phyloP scores from a whole-genome alignment of 2,888 invertebrate genomes.

The Cryptus viduatorius region DNA sequence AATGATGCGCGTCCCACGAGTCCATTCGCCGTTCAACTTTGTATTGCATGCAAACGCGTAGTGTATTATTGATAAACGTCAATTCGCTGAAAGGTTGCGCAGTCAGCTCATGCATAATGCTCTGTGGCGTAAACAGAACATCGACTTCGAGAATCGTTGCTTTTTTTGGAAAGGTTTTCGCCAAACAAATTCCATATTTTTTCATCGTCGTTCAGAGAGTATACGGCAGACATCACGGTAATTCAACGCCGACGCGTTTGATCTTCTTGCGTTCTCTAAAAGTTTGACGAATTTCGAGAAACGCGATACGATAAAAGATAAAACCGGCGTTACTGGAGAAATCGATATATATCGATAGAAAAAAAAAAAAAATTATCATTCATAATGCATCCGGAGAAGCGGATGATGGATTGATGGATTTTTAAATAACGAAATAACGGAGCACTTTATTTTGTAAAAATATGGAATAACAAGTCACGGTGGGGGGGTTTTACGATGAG shows the following conservation, averaged over 20 bases:
- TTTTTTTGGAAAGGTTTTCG: conserved; percentile 14
- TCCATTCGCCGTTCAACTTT: too few species aligned
- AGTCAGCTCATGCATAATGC: conserved; percentile 35
- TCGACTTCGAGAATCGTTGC: neutral
- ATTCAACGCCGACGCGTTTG: neutral
- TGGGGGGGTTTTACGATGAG: conserved; percentile 25
- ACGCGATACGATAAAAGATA: neutral
- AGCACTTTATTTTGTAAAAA: neutral
- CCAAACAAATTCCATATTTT: conserved; percentile 5
- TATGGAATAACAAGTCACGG: conserved; percentile 39
- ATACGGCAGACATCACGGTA: neutral
- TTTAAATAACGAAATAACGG: neutral
- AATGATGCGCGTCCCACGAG: neutral
- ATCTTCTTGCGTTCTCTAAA: neutral
- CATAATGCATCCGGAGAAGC: neutral
- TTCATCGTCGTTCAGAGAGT: neutral
- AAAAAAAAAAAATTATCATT: conserved; percentile 2
- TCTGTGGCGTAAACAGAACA: neutral
- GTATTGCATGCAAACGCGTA: neutral
- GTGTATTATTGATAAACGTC: conserved; percentile 33
- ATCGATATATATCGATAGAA: neutral
- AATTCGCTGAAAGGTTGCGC: conserved; percentile 4
- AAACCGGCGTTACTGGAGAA: neutral
- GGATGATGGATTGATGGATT: conserved; percentile 24
- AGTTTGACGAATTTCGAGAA: neutral